Evolutionary conservation across 2,797 vertebrate genomes (phyloP).

Genomic region (Rhynchotus rufescens): DNA sequence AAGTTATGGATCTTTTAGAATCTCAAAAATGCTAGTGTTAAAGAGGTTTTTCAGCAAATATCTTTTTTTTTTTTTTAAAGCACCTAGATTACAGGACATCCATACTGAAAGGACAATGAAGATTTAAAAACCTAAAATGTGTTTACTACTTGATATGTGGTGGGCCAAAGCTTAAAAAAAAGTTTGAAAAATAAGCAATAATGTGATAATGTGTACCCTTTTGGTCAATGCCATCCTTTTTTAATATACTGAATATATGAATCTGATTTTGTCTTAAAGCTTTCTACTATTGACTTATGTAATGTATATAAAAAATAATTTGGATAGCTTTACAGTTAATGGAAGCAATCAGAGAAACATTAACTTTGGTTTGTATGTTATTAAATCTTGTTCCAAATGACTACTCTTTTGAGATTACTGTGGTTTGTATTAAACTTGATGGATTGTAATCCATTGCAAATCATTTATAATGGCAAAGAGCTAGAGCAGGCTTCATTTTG

Average conservation of each 20-base stretch:
- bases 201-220: background rate
- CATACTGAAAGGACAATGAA: background rate
- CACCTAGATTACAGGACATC: background rate
- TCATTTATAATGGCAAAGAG: conserved; percentile 18
- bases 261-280: background rate
- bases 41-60: background rate
- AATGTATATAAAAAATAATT: conserved; percentile 40
- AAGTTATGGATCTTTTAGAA: background rate
- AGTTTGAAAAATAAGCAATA: background rate
- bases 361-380: conserved; percentile 41
- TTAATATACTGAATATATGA: background rate
- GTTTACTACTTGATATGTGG: background rate
- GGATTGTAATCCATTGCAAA: conserved; percentile 44
- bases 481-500: background rate
- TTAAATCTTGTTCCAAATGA: conserved; percentile 55
- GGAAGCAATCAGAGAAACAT: conserved; percentile 35
- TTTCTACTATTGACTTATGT: background rate
- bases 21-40: background rate
- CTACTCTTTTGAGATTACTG: conserved; percentile 39
- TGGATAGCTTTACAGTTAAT: conserved; percentile 34
- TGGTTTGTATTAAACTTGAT: conserved; percentile 59
- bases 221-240: background rate
- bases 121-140: background rate
- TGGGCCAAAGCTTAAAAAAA: background rate
- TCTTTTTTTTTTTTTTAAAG: background rate